Base-by-base conservation (phyloP, 2,888 invertebrate genomes). In the Syrphus vitripennis region DNA sequence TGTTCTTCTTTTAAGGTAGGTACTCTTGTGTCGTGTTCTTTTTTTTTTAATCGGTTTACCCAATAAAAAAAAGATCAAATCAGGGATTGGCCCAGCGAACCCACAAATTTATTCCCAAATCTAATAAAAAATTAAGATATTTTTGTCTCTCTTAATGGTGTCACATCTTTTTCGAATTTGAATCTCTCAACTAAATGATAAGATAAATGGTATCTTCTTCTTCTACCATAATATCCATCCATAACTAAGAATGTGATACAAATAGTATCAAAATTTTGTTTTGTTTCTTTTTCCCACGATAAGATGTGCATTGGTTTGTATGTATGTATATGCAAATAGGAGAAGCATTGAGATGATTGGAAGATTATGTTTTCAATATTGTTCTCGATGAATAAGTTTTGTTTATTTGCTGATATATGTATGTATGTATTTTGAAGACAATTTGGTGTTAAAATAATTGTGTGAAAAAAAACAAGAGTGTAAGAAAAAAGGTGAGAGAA, bases 181-280 rank as follows among this genome's bases (percentile, higher is more conserved):
- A 29, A 42, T 50, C 12, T 31, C 3, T n/a, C 12, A 14, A 31
- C n/a, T 34, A 34, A 24, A 14, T 67, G 50, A 67, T 67, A 50
- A 67, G 50, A 67, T 67, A 67, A 67, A 67, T 67, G 31, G 10
- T 21, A 21, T 29, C 21, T 57, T 34, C 6, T 16, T 12, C 4
- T 29, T 5, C 3, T 29, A 29, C 29, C 3, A 5, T 29, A 3
- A 29, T 29, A 29, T 34, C 21, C 19, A 34, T 48, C 48, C 65
- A 67, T 50, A 67, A 67, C 45, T 45, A 67, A 50, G 48, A 67
- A 67, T 67, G 67, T 67, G 67, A 67, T 67, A 67, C 50, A 50
- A 67, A 63, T 40, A 42, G 14, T 21, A 37, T 37, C 59, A 59
- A 31, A 19, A 12, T 34, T 57, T 19, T 40, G 26, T 37, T 40